Evolutionary conservation across 1,140 invertebrate species (phyloP).

Genomic region (Leptinotarsa defecta): DNA sequence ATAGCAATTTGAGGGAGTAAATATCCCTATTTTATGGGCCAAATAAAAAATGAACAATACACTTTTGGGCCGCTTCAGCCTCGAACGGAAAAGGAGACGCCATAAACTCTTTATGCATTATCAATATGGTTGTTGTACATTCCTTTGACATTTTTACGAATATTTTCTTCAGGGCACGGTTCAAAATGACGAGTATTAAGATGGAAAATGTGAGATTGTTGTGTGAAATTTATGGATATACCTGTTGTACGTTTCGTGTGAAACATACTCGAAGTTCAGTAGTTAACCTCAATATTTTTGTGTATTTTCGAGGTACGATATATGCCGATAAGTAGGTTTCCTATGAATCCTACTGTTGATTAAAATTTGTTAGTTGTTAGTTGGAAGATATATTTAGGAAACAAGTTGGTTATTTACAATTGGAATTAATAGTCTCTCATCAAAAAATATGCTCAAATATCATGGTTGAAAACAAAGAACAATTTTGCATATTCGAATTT

Average conservation of each 20-base stretch:
- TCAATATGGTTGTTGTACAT: constrained; percentile 11
- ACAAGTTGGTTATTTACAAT: no score
- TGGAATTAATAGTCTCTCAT: no score
- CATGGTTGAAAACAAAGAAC: no score
- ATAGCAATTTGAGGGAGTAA: constrained; percentile 18
- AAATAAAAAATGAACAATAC: constrained; percentile 23
- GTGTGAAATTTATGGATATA: neutral
- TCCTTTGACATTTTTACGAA: neutral
- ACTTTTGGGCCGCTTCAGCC: constrained; percentile 7
- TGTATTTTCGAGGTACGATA: no score
- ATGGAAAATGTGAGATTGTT: neutral
- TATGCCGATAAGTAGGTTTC: no score
- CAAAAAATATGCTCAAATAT: no score
- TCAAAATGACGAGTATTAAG: neutral
- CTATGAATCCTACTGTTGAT: no score
- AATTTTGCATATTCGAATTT: no score
- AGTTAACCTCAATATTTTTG: no score
- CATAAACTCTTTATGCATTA: constrained; percentile 16
- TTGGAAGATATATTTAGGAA: no score
- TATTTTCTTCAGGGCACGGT: neutral
- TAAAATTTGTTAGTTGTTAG: no score
- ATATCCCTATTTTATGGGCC: constrained; percentile 10
- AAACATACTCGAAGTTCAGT: no score
- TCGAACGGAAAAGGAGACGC: neutral
- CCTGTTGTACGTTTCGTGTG: neutral